Percentiles rank a stretch among this genome's conserved stretches.
Evolutionary conservation across 2,888 invertebrate genomes (phyloP).

Genomic region (Hyppa rectilinea): DNA sequence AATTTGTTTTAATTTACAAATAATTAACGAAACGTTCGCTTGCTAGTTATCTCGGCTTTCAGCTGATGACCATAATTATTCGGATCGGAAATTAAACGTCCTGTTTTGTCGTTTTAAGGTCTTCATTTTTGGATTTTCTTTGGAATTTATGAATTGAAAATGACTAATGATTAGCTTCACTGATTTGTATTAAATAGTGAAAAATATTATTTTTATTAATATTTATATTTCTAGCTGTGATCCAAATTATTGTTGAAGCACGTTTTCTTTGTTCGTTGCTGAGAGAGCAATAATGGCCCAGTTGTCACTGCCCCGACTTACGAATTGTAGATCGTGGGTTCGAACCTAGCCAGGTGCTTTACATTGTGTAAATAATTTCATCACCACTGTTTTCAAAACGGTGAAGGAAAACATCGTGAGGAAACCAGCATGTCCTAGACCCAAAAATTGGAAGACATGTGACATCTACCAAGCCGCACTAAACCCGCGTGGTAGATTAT

Average conservation of each 20-base stretch:
- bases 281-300: too few species aligned
- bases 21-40: constrained; percentile 63
- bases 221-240: background rate
- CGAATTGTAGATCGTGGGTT: too few species aligned
- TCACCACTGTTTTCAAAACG: too few species aligned
- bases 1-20: constrained; percentile 68
- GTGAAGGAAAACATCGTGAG: too few species aligned
- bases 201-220: background rate
- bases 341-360: too few species aligned
- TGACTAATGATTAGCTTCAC: constrained; percentile 22
- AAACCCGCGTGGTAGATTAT: too few species aligned
- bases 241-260: background rate
- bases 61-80: constrained; percentile 67
- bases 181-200: constrained; percentile 8
- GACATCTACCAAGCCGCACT: too few species aligned
- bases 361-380: too few species aligned
- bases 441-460: too few species aligned
- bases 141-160: constrained; percentile 53
- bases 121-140: constrained; percentile 39
- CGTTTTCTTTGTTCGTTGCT: too few species aligned
- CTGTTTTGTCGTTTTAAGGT: constrained; percentile 33
- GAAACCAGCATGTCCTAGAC: too few species aligned
- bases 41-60: constrained; percentile 58
- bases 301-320: too few species aligned
- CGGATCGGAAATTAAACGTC: constrained; percentile 64